Percentiles rank a stretch among this genome's conserved stretches.
Evolutionary conservation across 2,113 vertebrate species (phyloP).

Genomic region (Callionymus lyra): DNA sequence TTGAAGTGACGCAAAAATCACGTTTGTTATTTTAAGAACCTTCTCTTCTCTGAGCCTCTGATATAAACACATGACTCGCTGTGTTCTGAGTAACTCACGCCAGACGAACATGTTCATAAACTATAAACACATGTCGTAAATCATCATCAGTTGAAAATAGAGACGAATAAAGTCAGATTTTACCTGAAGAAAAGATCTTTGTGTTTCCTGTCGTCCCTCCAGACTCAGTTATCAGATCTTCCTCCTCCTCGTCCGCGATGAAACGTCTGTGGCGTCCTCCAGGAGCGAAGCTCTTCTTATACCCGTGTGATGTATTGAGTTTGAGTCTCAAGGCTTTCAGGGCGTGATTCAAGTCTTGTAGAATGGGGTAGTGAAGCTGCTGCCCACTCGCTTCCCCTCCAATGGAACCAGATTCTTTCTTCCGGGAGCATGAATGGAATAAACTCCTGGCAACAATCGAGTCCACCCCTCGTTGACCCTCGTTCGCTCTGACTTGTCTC

Average conservation of each 20-base stretch:
- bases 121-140: too few relatives aligned
- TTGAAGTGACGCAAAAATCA: too few relatives aligned
- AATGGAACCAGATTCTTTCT: too few relatives aligned
- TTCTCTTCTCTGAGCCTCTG: background rate
- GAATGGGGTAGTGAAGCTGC: too few relatives aligned
- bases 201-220: slow-evolving; percentile 19
- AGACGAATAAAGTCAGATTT: too few relatives aligned
- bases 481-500: too few relatives aligned
- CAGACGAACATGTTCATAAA: background rate
- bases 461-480: too few relatives aligned
- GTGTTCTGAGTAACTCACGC: background rate
- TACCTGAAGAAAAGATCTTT: slow-evolving; percentile 2
- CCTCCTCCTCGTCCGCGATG: slow-evolving; percentile 22
- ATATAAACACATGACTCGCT: background rate
- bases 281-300: slow-evolving; percentile 50
- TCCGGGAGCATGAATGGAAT: too few relatives aligned
- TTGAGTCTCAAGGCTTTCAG: slow-evolving; percentile 37
- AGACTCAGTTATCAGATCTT: slow-evolving; percentile 10
- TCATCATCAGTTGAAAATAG: too few relatives aligned
- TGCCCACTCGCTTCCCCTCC: too few relatives aligned
- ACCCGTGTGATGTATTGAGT: slow-evolving; percentile 22
- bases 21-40: too few relatives aligned
- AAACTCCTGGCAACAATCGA: too few relatives aligned
- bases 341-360: slow-evolving; percentile 37
- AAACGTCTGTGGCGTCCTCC: slow-evolving; percentile 23